These are phyloP conservation scores for Cettia cetti DNA, from an alignment of 2,113 vertebrate species.

Conservation along the genomic window DNA sequence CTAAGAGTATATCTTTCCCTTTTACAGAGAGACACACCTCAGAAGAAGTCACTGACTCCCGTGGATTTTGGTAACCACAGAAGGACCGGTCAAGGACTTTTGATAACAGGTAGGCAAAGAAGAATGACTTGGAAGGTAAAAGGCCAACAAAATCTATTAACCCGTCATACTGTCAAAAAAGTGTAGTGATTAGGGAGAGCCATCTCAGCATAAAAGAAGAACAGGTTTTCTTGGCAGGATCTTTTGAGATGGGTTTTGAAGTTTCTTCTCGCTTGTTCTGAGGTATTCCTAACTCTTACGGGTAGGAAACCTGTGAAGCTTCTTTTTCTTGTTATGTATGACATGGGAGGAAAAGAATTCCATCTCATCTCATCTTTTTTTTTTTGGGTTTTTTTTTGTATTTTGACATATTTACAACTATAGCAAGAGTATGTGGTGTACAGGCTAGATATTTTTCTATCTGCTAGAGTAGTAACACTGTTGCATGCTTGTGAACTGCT, in stretches of 20 bases:
- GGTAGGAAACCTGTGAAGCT: background rate
- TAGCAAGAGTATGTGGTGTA: background rate
- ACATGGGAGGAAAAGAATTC: background rate
- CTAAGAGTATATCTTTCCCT: background rate
- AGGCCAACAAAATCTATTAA: background rate
- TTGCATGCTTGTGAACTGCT: background rate
- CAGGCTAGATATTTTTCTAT: background rate
- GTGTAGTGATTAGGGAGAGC: background rate
- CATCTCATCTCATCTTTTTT: background rate
- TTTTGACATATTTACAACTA: background rate
- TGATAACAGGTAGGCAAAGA: constrained; percentile 67
- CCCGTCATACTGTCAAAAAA: background rate
- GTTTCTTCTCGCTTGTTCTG: background rate
- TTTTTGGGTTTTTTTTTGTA: background rate
- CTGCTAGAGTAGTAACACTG: background rate
- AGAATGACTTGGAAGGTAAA: background rate
- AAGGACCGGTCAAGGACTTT: constrained; percentile 64
- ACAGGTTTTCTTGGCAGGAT: background rate
- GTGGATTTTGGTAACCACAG: constrained; percentile 71
- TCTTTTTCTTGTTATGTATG: background rate
- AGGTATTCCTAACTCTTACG: background rate
- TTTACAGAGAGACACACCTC: constrained; percentile 68
- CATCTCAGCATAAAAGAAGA: background rate
- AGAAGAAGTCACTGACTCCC: constrained; percentile 72
- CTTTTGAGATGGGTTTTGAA: background rate